A percentile compares a stretch with the other conserved stretches of the same genome.
Evolutionary conservation across 2,888 invertebrate genomes (phyloP).

Genomic region (Altica lythri): DNA sequence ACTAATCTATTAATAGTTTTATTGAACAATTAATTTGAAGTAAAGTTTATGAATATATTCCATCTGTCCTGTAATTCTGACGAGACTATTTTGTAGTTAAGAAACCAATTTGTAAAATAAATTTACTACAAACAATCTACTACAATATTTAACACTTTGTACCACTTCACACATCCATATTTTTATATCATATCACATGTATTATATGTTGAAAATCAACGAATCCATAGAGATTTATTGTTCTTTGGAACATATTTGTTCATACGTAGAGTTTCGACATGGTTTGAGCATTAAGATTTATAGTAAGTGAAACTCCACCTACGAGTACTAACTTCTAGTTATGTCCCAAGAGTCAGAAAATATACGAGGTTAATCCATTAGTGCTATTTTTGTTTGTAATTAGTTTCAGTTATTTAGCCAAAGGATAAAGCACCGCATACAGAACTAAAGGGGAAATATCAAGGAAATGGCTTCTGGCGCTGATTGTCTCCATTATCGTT

Average conservation of each 20-base stretch:
- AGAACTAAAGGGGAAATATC: not conserved
- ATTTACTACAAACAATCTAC: too few relatives aligned
- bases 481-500: not conserved
- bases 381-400: constrained; percentile 19
- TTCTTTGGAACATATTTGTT: constrained; percentile 15
- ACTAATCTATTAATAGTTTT: not conserved
- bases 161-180: too few relatives aligned
- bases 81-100: too few relatives aligned
- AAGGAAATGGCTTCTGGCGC: not conserved
- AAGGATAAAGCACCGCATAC: not conserved
- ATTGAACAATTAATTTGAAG: too few relatives aligned
- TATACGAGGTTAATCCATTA: constrained; percentile 21
- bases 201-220: not conserved
- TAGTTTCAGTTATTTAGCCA: constrained; percentile 12
- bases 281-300: constrained; percentile 20
- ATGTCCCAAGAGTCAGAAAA: constrained; percentile 15
- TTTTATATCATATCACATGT: too few relatives aligned
- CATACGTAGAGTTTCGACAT: constrained; percentile 24
- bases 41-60: too few relatives aligned
- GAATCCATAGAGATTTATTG: constrained; percentile 10
- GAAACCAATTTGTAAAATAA: too few relatives aligned
- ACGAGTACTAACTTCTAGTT: constrained; percentile 8
- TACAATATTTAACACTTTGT: too few relatives aligned
- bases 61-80: too few relatives aligned
- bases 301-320: constrained; percentile 9